Evolutionary conservation across 1,140 invertebrate species (phyloP).

Genomic region (Neodiprion lecontei): DNA sequence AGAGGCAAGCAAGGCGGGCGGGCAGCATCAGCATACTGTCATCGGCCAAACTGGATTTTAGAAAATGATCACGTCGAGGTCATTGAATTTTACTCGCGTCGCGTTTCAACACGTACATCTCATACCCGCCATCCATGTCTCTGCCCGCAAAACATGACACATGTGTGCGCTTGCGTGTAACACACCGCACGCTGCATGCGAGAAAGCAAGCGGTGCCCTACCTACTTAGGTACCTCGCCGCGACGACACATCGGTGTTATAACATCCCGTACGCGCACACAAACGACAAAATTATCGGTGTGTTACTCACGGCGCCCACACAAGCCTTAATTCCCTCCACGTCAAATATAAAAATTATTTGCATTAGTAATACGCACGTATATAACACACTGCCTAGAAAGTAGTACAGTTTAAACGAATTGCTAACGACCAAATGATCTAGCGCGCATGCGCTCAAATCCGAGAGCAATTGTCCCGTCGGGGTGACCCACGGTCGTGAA

Average conservation of each 20-base stretch:
- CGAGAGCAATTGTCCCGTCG: too few relatives aligned
- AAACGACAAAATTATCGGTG: neutral
- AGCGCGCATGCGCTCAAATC: too few relatives aligned
- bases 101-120: neutral
- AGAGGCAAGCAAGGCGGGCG: neutral
- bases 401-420: neutral
- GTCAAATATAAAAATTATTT: neutral
- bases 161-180: too few relatives aligned
- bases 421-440: too few relatives aligned
- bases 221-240: too few relatives aligned
- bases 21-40: conserved; percentile 2
- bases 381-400: neutral
- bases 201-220: too few relatives aligned
- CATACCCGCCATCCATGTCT: too few relatives aligned
- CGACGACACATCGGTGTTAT: too few relatives aligned
- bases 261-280: neutral
- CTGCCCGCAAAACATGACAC: too few relatives aligned
- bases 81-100: conserved; percentile 7
- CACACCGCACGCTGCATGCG: too few relatives aligned
- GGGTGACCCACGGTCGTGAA: too few relatives aligned
- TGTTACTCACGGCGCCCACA: too few relatives aligned
- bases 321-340: neutral
- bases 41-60: conserved; percentile 4
- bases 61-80: neutral
- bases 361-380: neutral